Evolutionary conservation across 2,113 vertebrate species (phyloP).

Genomic region (Gulo gulo): DNA sequence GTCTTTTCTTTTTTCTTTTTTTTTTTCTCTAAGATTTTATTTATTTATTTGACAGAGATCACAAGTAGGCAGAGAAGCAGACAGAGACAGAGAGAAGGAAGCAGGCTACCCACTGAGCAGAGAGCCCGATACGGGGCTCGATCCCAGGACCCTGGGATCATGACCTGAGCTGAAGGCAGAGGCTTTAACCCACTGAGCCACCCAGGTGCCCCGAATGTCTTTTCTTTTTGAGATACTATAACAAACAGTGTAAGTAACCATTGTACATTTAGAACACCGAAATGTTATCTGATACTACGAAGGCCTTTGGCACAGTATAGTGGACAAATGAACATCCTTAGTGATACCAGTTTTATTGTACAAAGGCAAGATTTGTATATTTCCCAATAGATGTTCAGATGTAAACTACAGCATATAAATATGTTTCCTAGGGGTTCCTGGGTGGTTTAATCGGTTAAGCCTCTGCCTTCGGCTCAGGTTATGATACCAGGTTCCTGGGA

Average conservation of each 20-base stretch:
- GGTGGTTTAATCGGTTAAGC: too few relatives aligned
- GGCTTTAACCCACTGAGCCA: too few relatives aligned
- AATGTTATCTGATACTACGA: background rate
- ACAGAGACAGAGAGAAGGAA: too few relatives aligned
- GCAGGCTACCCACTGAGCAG: too few relatives aligned
- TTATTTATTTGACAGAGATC: too few relatives aligned
- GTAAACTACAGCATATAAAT: background rate
- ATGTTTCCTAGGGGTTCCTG: background rate
- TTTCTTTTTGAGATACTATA: background rate
- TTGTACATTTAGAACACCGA: background rate
- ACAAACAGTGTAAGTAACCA: background rate
- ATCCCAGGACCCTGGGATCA: too few relatives aligned
- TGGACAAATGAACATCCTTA: background rate
- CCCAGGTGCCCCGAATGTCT: background rate
- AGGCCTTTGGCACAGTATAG: background rate
- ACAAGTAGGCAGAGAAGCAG: too few relatives aligned
- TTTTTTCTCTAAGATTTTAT: background rate
- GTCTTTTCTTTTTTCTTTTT: constrained; percentile 3
- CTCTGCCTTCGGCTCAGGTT: too few relatives aligned
- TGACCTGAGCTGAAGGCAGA: too few relatives aligned
- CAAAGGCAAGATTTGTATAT: background rate
- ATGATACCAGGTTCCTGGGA: too few relatives aligned
- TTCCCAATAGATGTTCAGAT: background rate
- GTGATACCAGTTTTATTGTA: background rate
- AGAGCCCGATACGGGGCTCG: too few relatives aligned